Percentiles rank a stretch among this genome's conserved stretches.
phyloP scores from a whole-genome alignment of 2,113 vertebrate species.

The Theristicus caerulescens region DNA sequence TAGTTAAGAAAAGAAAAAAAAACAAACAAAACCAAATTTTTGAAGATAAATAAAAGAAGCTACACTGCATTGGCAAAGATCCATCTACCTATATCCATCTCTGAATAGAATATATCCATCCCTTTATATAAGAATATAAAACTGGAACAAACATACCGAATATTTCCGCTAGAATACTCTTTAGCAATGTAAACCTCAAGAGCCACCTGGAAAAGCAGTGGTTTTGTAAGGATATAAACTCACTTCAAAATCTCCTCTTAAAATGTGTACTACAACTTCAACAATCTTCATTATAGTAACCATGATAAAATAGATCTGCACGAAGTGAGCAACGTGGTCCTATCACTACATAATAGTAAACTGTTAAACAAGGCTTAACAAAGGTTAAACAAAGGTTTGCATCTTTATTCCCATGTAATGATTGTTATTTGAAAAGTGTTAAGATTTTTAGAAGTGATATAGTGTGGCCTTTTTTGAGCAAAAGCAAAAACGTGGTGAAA shows the following conservation, averaged over 20 bases:
- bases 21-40: accelerated
- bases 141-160: not conserved
- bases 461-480: not conserved
- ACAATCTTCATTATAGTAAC: not conserved
- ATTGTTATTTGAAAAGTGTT: not conserved
- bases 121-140: not conserved
- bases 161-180: not conserved
- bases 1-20: not conserved
- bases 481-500: not conserved
- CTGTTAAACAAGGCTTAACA: not conserved
- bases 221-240: not conserved
- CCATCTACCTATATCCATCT: not conserved
- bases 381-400: not conserved
- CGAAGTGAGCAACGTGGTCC: not conserved
- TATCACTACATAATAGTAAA: not conserved
- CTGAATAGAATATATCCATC: too few relatives aligned
- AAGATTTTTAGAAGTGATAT: not conserved
- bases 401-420: not conserved
- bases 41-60: not conserved
- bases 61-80: not conserved
- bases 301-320: not conserved
- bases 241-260: not conserved
- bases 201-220: not conserved
- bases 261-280: not conserved
- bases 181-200: not conserved